These are phyloP conservation scores for Nomada ruficornis DNA, from an alignment of 2,888 invertebrate species.

Conservation along the genomic window DNA sequence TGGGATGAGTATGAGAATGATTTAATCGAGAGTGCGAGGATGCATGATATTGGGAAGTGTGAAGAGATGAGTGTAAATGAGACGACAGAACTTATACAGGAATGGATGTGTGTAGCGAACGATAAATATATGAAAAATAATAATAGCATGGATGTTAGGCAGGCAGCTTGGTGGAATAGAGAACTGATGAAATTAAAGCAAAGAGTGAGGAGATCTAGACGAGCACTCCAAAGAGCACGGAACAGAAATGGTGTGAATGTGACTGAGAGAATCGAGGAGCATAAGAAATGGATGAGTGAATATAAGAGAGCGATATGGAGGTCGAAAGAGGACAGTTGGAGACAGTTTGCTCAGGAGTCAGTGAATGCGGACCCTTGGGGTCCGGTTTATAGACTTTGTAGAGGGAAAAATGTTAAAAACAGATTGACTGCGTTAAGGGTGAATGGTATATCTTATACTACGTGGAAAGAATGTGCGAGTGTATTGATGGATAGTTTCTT, in stretches of 20 bases:
- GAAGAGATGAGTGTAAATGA: neutral
- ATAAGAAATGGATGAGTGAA: too few relatives aligned
- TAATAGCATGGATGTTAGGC: neutral
- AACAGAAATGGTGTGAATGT: too few relatives aligned
- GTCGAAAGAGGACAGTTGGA: too few relatives aligned
- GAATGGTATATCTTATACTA: neutral
- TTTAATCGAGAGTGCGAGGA: neutral
- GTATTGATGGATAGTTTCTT: neutral
- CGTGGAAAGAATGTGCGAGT: neutral
- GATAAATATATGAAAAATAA: neutral
- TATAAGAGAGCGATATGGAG: too few relatives aligned
- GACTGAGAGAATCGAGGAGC: too few relatives aligned
- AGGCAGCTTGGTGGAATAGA: too few relatives aligned
- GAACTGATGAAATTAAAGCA: too few relatives aligned
- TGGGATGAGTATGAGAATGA: conserved; percentile 15
- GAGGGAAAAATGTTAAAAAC: neutral
- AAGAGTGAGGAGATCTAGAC: too few relatives aligned
- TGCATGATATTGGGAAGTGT: neutral
- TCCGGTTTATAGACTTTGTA: neutral
- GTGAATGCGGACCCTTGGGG: conserved; percentile 11
- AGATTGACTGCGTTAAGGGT: neutral
- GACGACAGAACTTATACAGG: neutral
- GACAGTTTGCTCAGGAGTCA: neutral
- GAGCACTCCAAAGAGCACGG: too few relatives aligned
- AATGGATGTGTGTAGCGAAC: conserved; percentile 8